Conservation (phyloP, 2,888 invertebrate species). For the Prostheceraeus crozeri region DNA sequence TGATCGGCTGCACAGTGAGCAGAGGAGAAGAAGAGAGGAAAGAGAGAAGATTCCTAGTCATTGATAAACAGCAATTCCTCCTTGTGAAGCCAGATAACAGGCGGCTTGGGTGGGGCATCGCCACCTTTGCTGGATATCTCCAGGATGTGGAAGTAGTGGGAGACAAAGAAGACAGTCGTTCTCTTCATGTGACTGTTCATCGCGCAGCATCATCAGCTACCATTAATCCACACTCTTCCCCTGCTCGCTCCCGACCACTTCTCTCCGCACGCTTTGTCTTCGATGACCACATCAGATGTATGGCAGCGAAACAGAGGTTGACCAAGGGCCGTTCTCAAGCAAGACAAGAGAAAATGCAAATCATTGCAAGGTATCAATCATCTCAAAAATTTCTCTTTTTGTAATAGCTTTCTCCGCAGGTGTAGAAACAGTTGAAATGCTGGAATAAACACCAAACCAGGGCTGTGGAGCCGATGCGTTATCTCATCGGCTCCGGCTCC, state of each 20-base stretch:
- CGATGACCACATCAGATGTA: constrained; percentile 95
- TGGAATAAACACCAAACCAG: no score
- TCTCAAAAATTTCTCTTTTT: no score
- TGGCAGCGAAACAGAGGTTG: constrained; percentile 89
- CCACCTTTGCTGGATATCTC: constrained; percentile 85
- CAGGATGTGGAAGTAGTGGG: constrained; percentile 89
- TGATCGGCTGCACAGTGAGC: no score
- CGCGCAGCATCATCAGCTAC: constrained; percentile 62
- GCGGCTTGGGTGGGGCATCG: constrained; percentile 91
- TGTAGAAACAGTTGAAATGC: no score
- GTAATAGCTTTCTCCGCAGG: no score
- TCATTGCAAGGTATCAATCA: constrained; percentile 35
- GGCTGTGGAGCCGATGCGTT: no score
- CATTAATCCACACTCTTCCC: neutral
- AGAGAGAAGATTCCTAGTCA: constrained; percentile 85
- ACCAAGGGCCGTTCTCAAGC: constrained; percentile 54
- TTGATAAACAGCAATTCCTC: constrained; percentile 81
- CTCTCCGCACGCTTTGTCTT: constrained; percentile 81
- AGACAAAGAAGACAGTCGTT: constrained; percentile 90
- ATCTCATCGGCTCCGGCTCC: no score
- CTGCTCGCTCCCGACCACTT: neutral
- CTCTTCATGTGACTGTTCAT: constrained; percentile 84
- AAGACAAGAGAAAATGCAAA: constrained; percentile 28
- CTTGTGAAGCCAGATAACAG: constrained; percentile 92
- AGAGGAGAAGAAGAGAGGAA: no score